These are phyloP conservation scores for Odiellus spinosus DNA, from an alignment of 2,888 invertebrate genomes.

Conservation along the genomic window DNA sequence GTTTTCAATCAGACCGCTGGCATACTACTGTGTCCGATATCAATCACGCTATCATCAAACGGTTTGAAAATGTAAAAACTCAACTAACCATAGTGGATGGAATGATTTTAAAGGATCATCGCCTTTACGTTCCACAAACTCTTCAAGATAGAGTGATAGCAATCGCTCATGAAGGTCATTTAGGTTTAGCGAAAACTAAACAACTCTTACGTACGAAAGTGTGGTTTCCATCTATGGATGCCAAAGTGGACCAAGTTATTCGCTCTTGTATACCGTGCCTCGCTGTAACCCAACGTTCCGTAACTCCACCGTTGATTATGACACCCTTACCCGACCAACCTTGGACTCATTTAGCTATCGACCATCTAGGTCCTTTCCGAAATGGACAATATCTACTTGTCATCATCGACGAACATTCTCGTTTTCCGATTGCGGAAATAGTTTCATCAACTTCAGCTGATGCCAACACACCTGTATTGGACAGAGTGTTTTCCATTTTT, in stretches of 20 bases:
- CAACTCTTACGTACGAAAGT: too few species aligned
- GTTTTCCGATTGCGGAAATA: not conserved
- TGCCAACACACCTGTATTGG: not conserved
- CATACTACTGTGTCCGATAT: too few species aligned
- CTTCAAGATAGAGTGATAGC: too few species aligned
- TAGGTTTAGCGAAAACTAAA: not conserved
- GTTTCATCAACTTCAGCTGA: not conserved
- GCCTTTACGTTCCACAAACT: too few species aligned
- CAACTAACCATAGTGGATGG: too few species aligned
- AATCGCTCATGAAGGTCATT: too few species aligned
- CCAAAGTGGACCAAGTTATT: not conserved
- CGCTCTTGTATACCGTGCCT: not conserved
- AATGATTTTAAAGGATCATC: too few species aligned
- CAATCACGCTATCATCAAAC: too few species aligned
- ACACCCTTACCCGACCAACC: not conserved
- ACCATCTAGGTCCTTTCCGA: not conserved
- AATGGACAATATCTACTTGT: not conserved
- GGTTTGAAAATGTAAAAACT: too few species aligned
- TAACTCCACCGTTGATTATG: not conserved
- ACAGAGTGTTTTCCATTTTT: not conserved
- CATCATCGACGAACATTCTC: not conserved
- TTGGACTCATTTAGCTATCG: not conserved
- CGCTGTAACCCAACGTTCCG: not conserved
- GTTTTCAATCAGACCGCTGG: too few species aligned
- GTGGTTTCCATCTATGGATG: not conserved